A percentile compares a stretch with the other conserved stretches of the same genome.
These are phyloP conservation scores for Limnephilus rhombicus DNA, from an alignment of 2,888 invertebrate genomes.

Conservation along the genomic window DNA sequence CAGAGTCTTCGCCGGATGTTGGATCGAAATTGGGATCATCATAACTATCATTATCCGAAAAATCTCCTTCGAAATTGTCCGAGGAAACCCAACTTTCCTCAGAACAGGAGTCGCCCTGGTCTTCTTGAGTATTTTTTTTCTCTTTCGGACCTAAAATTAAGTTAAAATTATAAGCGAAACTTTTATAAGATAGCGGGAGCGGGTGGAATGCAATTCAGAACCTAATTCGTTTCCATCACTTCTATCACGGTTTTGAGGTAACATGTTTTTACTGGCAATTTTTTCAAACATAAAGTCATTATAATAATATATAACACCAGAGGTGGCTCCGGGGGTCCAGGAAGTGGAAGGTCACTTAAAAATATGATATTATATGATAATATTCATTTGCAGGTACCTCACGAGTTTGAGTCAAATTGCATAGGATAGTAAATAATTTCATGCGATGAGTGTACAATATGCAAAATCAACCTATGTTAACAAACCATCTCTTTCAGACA, in stretches of 20 bases:
- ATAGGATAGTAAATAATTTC: no score
- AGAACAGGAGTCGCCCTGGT: not conserved
- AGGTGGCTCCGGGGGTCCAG: no score
- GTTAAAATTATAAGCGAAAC: not conserved
- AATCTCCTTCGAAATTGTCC: not conserved
- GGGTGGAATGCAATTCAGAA: not conserved
- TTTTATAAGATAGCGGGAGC: not conserved
- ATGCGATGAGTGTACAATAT: no score
- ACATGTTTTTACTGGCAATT: not conserved
- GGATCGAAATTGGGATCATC: not conserved
- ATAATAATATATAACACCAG: not conserved
- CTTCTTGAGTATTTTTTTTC: not conserved
- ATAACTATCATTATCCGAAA: constrained; percentile 1
- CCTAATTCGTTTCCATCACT: not conserved
- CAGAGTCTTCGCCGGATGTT: not conserved
- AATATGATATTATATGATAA: no score
- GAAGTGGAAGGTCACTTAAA: no score
- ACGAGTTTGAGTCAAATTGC: no score
- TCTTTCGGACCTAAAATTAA: not conserved
- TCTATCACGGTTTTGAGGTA: not conserved
- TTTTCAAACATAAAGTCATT: not conserved
- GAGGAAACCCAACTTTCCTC: not conserved
- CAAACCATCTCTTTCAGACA: no score
- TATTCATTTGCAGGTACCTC: no score
- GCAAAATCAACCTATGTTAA: no score